Evolutionary conservation across 64 coral and sea anemone species (phyloP).

Genomic region (Porites australiensis): DNA sequence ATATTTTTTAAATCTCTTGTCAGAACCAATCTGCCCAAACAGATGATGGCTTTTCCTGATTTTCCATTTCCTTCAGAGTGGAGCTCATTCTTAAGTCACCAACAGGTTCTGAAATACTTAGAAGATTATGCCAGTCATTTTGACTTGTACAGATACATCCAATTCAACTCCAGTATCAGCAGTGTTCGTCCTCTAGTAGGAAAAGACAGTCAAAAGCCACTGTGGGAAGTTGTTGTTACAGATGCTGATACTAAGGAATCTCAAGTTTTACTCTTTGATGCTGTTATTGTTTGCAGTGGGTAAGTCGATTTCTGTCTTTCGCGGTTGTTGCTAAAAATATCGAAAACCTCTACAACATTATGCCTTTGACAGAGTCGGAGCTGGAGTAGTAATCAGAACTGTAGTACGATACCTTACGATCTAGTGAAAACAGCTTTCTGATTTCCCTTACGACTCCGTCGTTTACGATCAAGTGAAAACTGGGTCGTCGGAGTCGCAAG

Average conservation of each 20-base stretch:
- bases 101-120: slow-evolving; percentile 57
- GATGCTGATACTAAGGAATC: neutral
- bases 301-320: neutral
- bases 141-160: slow-evolving; percentile 10
- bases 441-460: too few relatives aligned
- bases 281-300: slow-evolving; percentile 18
- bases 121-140: slow-evolving; percentile 64
- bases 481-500: too few relatives aligned
- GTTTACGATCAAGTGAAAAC: too few relatives aligned
- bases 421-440: too few relatives aligned
- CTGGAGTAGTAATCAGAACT: too few relatives aligned
- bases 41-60: slow-evolving; percentile 69
- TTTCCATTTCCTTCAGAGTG: slow-evolving; percentile 43
- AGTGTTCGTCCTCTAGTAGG: slow-evolving; percentile 17
- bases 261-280: neutral
- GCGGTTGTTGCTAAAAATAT: too few relatives aligned
- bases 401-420: too few relatives aligned
- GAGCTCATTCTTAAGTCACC: slow-evolving; percentile 30
- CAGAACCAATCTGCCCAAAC: slow-evolving; percentile 71
- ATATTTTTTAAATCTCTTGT: neutral
- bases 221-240: neutral
- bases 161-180: slow-evolving; percentile 36
- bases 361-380: too few relatives aligned
- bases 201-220: neutral
- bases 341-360: too few relatives aligned